Percentiles rank a stretch among this genome's conserved stretches.
Conservation (phyloP, 2,113 vertebrate genomes). For the Rhodinocichla rosea region DNA sequence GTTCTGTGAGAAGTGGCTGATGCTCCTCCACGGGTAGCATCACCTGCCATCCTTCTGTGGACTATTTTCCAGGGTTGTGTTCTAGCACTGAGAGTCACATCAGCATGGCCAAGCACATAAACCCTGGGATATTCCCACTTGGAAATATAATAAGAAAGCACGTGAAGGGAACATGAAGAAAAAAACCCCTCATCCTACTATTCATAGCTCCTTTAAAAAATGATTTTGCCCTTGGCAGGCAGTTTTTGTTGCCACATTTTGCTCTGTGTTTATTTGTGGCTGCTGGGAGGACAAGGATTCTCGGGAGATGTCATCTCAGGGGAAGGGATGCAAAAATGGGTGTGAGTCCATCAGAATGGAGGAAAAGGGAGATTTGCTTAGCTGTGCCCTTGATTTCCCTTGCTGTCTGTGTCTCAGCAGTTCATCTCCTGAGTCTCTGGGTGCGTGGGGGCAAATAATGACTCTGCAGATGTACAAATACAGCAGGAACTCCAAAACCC, state of each 20-base stretch:
- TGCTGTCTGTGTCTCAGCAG: neutral
- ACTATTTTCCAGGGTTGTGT: neutral
- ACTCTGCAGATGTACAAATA: neutral
- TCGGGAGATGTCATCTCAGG: neutral
- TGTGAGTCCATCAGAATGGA: neutral
- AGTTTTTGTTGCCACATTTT: neutral
- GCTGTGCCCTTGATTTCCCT: neutral
- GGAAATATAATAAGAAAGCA: neutral
- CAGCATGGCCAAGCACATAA: neutral
- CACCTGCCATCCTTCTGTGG: neutral
- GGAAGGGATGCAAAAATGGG: neutral
- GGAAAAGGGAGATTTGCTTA: neutral
- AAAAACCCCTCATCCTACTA: neutral
- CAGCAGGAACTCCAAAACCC: neutral
- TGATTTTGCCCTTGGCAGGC: neutral
- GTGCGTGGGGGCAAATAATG: rapidly evolving
- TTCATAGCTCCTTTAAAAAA: slow-evolving; percentile 20
- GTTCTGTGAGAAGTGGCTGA: neutral
- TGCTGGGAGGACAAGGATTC: neutral
- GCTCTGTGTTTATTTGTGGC: neutral
- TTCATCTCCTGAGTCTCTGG: neutral
- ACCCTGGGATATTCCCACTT: neutral
- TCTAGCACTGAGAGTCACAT: neutral
- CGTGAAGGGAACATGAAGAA: neutral
- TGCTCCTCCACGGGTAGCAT: neutral